phyloP scores from a whole-genome alignment of 2,888 invertebrate species.

The Stenodema calcarata region DNA sequence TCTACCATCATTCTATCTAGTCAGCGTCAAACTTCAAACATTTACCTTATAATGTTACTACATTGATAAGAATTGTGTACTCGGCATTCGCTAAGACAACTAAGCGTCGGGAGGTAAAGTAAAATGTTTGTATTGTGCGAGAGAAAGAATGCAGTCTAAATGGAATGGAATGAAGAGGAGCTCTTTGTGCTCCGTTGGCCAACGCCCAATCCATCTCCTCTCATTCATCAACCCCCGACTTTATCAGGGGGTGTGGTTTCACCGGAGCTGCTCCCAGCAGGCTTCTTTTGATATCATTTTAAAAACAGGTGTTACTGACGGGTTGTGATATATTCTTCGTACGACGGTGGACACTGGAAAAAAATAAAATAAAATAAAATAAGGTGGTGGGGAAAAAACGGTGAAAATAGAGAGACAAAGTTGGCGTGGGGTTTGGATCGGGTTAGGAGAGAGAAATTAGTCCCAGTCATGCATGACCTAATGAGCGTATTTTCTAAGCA shows the following conservation, averaged over 20 bases:
- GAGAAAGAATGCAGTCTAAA: neutral
- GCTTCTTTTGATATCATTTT: conserved; percentile 28
- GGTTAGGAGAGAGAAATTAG: no score
- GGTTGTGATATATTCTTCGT: conserved; percentile 9
- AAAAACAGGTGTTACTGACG: conserved; percentile 31
- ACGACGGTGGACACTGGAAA: neutral
- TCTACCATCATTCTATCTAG: no score
- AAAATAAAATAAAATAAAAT: no score
- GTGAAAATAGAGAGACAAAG: neutral
- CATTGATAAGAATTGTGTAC: no score
- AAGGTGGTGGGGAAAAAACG: no score
- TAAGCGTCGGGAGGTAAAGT: neutral
- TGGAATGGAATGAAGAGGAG: neutral
- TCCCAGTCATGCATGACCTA: no score
- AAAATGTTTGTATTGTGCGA: neutral
- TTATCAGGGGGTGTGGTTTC: conserved; percentile 7
- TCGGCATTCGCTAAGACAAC: neutral
- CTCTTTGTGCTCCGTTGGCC: conserved; percentile 25
- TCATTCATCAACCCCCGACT: conserved; percentile 11
- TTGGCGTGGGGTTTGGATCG: neutral
- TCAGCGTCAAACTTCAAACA: no score
- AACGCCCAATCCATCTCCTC: conserved; percentile 9
- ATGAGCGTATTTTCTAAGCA: no score
- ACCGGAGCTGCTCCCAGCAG: neutral
- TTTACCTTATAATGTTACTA: no score